Evolutionary conservation across 1,140 invertebrate species (phyloP).

Genomic region (Dinoponera quadriceps): DNA sequence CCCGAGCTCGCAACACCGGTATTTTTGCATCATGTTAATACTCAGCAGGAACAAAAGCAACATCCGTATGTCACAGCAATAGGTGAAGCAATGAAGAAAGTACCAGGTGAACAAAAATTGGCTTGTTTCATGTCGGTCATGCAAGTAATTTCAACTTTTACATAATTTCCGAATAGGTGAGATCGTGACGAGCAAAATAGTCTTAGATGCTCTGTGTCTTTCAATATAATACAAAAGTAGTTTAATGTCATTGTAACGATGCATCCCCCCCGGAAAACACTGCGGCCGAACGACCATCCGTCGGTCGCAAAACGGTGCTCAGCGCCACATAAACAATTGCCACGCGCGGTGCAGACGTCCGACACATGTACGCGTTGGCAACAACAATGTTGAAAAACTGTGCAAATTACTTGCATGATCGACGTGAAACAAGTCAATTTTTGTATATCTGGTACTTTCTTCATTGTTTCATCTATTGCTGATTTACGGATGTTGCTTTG

Average conservation of each 20-base stretch:
- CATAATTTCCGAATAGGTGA: not conserved
- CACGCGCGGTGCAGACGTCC: too few species aligned
- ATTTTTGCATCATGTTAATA: not conserved
- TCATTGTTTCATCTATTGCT: conserved; percentile 22
- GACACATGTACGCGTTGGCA: too few species aligned
- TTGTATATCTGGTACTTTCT: not conserved
- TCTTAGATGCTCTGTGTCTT: too few species aligned
- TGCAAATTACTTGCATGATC: conserved; percentile 15
- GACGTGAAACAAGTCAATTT: conserved; percentile 11
- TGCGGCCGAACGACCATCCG: too few species aligned
- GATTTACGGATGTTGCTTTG: conserved; percentile 2
- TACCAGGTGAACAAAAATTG: not conserved
- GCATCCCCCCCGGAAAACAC: too few species aligned
- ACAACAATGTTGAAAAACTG: too few species aligned
- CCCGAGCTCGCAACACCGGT: conserved; percentile 85
- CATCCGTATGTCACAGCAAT: conserved; percentile 5
- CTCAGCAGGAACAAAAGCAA: not conserved
- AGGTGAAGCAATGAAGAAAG: not conserved
- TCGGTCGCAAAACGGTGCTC: too few species aligned
- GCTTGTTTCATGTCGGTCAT: conserved; percentile 7
- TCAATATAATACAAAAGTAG: too few species aligned
- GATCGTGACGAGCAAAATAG: not conserved
- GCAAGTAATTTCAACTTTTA: not conserved
- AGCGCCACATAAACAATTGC: too few species aligned
- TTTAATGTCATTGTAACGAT: too few species aligned